These are phyloP conservation scores for Lamprotornis superbus DNA, from an alignment of 2,113 vertebrate species.

Conservation along the genomic window DNA sequence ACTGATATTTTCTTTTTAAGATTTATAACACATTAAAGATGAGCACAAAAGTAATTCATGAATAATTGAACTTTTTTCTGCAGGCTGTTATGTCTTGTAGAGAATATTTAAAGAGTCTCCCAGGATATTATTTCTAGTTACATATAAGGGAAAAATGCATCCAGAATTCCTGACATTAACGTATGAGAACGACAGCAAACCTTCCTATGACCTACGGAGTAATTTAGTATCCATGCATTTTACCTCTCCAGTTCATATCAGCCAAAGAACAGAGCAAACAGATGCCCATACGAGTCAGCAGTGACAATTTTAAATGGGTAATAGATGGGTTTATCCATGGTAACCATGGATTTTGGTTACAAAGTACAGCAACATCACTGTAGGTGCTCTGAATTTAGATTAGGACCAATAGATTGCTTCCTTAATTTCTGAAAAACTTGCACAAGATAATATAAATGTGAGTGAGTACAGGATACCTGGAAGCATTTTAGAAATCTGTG, in stretches of 20 bases:
- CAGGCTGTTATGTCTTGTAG: neutral
- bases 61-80: neutral
- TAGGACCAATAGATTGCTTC: neutral
- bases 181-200: neutral
- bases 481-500: neutral
- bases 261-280: neutral
- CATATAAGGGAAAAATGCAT: neutral
- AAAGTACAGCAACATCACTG: neutral
- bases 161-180: neutral
- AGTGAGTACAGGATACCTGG: neutral
- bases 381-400: neutral
- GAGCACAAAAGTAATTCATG: neutral
- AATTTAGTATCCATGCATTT: neutral
- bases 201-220: neutral
- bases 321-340: neutral
- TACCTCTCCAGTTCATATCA: neutral
- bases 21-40: neutral
- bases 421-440: neutral
- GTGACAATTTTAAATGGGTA: neutral
- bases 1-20: neutral
- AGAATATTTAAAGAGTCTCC: neutral
- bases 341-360: neutral
- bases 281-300: neutral
- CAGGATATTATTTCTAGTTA: neutral
- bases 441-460: neutral